Evolutionary conservation across 2,888 invertebrate species (phyloP), one percentile per base, ranked within the genome.

Genomic region (Oligia fasciuncula): DNA sequence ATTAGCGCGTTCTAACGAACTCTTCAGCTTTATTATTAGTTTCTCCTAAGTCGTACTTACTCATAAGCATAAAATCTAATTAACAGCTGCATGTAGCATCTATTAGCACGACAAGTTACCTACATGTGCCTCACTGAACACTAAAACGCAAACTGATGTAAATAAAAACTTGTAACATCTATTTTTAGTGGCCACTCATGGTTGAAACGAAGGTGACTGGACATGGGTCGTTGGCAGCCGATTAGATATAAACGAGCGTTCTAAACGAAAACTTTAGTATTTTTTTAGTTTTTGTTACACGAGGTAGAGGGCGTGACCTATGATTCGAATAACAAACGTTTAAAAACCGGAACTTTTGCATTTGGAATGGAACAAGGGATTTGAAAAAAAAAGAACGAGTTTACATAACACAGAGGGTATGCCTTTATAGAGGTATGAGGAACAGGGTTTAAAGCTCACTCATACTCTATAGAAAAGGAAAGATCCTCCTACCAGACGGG

Each of bases 141-240:
- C 65, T 77, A 73, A 66, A 65, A 71, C 67, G 75, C 72, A 62
- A 62, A 63, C 43, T 60, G 65, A 13, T 66, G 87, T 65, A 65
- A 79, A 79, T 79, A 71, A 77, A 81, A 80, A 73, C 73, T 86
- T 35, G 76, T 83, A 89, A 89, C 62, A 65, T 83, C 90, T 89
- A 89, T 87, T 89, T 88, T 82, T 87, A 84, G 83, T 79, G 66
- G 14, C 73, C 78, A 85, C 80, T 87, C 86, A 85, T 79, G 43
- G 54, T 62, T 43, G 46, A 17, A 29, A 35, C 65, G 73, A 76
- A 86, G 88, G 84, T 86, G 88, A 87, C 86, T 85, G 78, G 76
- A 68, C 77, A 77, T n/a, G 71, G 69, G 74, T 78, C 70, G 79
- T 77, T 86, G 76, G 85, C 87, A 67, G 76, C 49, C 62, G 66